These are phyloP conservation scores for Myzus persicae DNA, from an alignment of 1,140 invertebrate genomes.

Conservation along the genomic window DNA sequence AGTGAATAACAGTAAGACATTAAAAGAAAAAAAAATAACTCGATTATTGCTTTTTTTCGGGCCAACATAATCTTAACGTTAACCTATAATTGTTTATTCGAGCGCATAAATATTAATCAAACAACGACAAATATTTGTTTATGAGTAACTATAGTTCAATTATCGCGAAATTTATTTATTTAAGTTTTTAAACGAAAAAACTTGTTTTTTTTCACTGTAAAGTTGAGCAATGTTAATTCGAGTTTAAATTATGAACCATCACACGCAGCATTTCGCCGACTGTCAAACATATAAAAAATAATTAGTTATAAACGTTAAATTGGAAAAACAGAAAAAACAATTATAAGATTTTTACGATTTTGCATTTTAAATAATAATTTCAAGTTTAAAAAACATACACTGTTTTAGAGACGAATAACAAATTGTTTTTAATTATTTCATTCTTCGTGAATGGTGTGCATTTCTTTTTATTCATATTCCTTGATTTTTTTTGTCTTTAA, in stretches of 20 bases:
- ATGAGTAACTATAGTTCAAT: neutral
- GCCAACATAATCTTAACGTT: neutral
- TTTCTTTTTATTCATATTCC: neutral
- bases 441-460: neutral
- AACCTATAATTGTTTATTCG: neutral
- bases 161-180: neutral
- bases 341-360: neutral
- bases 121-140: neutral
- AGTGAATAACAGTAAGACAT: neutral
- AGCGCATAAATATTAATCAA: neutral
- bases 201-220: too few relatives aligned
- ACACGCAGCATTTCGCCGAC: too few relatives aligned
- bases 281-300: neutral
- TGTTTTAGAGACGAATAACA: neutral
- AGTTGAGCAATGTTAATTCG: neutral
- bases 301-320: neutral
- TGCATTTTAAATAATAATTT: neutral
- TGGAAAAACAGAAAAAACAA: neutral
- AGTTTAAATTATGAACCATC: neutral
- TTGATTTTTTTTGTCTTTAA: neutral
- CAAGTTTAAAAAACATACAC: neutral
- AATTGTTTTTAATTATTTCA: neutral
- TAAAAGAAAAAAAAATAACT: neutral
- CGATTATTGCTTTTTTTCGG: neutral
- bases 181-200: neutral